phyloP scores from a whole-genome alignment of 1,140 invertebrate genomes.

The Ganaspis sp. region DNA sequence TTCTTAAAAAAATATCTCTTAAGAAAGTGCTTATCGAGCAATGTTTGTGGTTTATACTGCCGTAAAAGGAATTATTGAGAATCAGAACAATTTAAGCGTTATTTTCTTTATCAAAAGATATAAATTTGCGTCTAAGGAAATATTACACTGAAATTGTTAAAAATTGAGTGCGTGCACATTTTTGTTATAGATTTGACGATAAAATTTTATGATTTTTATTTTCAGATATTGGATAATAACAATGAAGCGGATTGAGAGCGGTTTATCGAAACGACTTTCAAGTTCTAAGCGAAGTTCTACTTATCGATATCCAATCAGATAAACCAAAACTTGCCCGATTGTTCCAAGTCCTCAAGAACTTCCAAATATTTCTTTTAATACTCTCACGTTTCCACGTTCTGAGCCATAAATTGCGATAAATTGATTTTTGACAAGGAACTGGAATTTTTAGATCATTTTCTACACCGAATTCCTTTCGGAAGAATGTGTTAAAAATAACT shows the following conservation, averaged over 20 bases:
- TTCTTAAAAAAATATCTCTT: too few species aligned
- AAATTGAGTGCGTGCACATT: conserved; percentile 8
- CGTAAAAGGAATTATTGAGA: too few species aligned
- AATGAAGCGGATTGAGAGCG: conserved; percentile 22
- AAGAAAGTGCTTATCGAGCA: too few species aligned
- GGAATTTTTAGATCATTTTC: background rate
- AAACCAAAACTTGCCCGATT: conserved; percentile 17
- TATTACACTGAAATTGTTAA: background rate
- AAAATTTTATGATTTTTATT: conserved; percentile 24
- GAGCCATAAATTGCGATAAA: background rate
- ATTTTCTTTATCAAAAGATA: background rate
- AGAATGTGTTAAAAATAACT: too few species aligned
- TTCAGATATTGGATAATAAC: conserved; percentile 27
- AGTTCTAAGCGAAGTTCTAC: conserved; percentile 15
- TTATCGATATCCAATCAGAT: conserved; percentile 20
- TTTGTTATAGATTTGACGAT: background rate
- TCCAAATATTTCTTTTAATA: background rate
- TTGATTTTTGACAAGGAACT: background rate
- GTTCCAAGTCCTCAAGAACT: background rate
- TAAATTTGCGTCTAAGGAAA: background rate
- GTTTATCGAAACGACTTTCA: conserved; percentile 30
- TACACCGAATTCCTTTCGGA: too few species aligned
- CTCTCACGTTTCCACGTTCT: background rate
- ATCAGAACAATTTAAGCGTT: too few species aligned
- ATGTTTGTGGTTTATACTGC: too few species aligned